Evolutionary conservation across 1,140 invertebrate species (phyloP), one percentile per base, ranked within the genome.

Genomic region (Ceratina japonica): DNA sequence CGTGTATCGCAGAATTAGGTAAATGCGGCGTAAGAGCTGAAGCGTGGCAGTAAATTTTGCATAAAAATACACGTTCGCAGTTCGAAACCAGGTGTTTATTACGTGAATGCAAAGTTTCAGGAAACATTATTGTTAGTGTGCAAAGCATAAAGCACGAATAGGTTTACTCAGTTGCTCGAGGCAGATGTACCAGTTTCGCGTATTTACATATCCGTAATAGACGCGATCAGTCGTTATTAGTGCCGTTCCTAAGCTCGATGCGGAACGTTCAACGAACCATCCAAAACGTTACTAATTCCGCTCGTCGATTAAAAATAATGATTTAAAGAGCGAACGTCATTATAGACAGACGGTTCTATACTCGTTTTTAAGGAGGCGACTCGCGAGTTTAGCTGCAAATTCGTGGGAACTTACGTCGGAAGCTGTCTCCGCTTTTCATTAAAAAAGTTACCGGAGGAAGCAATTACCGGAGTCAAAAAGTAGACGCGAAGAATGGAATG

Each of bases 141-240:
- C 12, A 56, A 59, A 59, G 49, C 20, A 15, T 22, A 22, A 12
- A 8, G 27, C 20, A 59, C 31, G 12, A 12, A 20, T 44, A 22
- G 12, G 16, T 59, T 71, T 59, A 59, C 15, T 10, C 56, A n/a
- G 37, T 59, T 59, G n/a, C 27, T 58, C 59, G 31, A 15, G 59
- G 15, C 69, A 59, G 22, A 31, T 37, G 16, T 37, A 61, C 54
- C 20, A 56, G 10, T 69, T 69, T 51, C 66, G 54, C 54, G 54
- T 69, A 71, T 37, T 71, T 59, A 71, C 31, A 59, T 15, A 59
- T 49, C 18, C 58, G 13, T 22, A 44, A 2, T 18, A 27, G 27
- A 31, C 24, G 58, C 4, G 27, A 31, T 31, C 31, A 44, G 3
- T 31, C 54, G 8, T 16, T 31, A 44, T 59, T 59, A 24, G 20